phyloP scores from a whole-genome alignment of 2,113 vertebrate genomes.

The Gambusia holbrooki region DNA sequence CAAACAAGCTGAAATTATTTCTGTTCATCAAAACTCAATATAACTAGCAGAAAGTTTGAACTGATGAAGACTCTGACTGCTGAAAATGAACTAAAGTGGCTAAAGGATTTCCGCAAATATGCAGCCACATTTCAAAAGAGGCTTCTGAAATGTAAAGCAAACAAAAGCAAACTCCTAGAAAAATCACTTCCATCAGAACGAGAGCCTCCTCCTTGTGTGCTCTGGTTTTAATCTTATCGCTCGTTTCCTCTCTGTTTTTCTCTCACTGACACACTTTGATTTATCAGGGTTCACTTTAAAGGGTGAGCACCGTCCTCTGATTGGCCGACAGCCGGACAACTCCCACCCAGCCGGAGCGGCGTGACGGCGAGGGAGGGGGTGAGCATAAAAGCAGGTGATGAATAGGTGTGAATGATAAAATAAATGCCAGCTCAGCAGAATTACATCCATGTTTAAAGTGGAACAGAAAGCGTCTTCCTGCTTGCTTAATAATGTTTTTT shows the following conservation, averaged over 20 bases:
- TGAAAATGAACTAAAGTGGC: not conserved
- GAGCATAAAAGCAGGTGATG: slow-evolving; percentile 1
- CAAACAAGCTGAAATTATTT: too few species aligned
- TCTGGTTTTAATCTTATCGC: slow-evolving; percentile 19
- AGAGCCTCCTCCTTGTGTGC: not conserved
- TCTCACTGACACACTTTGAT: slow-evolving; percentile 36
- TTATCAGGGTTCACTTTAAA: slow-evolving; percentile 66
- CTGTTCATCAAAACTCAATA: not conserved
- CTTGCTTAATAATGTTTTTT: not conserved
- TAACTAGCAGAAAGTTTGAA: not conserved
- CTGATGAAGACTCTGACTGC: not conserved
- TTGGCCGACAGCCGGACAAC: slow-evolving; percentile 72
- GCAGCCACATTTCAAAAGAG: not conserved
- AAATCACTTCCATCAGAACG: not conserved
- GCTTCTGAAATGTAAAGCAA: not conserved
- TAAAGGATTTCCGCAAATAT: not conserved
- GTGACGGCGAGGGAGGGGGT: slow-evolving; percentile 30
- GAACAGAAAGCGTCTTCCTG: slow-evolving; percentile 3
- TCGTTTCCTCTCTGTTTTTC: slow-evolving; percentile 14
- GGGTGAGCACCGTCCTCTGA: slow-evolving; percentile 50
- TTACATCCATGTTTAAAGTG: slow-evolving; percentile 7
- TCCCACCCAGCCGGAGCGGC: slow-evolving; percentile 27
- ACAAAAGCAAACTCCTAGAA: not conserved
- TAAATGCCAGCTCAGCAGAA: slow-evolving; percentile 7
- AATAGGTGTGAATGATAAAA: slow-evolving; percentile 30